A percentile compares a stretch with the other conserved stretches of the same genome.
These are phyloP conservation scores for Sebastiscus albofasciatus DNA, from an alignment of 2,797 vertebrate species.

Conservation along the genomic window DNA sequence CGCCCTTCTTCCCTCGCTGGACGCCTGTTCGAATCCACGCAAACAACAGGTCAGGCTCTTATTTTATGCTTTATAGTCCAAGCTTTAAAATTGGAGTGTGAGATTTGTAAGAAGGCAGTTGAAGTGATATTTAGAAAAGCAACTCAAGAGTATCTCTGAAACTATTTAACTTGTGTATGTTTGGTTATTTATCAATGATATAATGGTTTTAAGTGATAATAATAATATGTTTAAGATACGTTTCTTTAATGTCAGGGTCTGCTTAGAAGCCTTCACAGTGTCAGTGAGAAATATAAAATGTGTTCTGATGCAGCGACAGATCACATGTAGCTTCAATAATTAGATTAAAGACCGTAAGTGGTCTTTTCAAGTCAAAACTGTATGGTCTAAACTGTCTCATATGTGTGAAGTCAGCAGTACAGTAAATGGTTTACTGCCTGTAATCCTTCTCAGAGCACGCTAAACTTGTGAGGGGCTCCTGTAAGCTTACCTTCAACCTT, in stretches of 20 bases:
- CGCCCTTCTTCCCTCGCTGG: conserved; percentile 31
- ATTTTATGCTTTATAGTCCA: background rate
- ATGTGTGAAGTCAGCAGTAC: background rate
- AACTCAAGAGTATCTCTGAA: background rate
- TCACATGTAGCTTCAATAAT: background rate
- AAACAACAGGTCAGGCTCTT: conserved; percentile 53
- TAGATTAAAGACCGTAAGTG: background rate
- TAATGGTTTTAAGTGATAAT: background rate
- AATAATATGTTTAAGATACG: background rate
- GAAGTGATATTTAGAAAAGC: background rate
- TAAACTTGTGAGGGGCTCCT: background rate
- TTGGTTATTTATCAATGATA: background rate
- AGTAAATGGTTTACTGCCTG: background rate
- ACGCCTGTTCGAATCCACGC: conserved; percentile 23
- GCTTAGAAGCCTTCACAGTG: background rate
- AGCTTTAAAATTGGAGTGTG: background rate
- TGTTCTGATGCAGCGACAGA: background rate
- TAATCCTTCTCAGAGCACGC: background rate
- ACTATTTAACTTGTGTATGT: background rate
- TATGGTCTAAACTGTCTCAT: background rate
- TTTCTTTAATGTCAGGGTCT: background rate
- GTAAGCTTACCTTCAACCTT: background rate
- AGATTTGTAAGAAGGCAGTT: background rate
- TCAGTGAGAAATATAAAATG: background rate
- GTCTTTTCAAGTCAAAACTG: background rate